These are phyloP conservation scores for Caligus rogercresseyi DNA, from an alignment of 1,140 invertebrate species.

Conservation along the genomic window DNA sequence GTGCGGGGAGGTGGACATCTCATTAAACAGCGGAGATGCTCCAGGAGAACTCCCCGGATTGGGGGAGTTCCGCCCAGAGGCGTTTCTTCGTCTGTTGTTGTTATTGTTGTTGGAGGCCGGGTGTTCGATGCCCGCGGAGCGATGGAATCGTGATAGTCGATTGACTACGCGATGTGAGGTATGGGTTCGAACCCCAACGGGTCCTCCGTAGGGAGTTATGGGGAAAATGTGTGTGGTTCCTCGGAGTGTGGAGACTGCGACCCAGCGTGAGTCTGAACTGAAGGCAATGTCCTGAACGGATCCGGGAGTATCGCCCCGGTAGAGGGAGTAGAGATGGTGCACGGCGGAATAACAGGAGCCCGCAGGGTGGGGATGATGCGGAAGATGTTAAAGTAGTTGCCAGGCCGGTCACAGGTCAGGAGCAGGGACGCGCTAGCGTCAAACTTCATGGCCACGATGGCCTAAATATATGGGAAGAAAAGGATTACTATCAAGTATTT, in stretches of 20 bases:
- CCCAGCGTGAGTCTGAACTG: constrained; percentile 44
- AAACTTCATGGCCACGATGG: constrained; percentile 74
- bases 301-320: constrained; percentile 48
- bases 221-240: constrained; percentile 96
- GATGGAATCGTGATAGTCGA: constrained; percentile 74
- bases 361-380: constrained; percentile 79
- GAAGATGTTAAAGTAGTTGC: constrained; percentile 91
- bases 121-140: constrained; percentile 60
- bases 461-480: constrained; percentile 26
- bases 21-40: neutral
- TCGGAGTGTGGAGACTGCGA: constrained; percentile 75
- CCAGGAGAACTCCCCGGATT: constrained; percentile 14
- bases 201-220: constrained; percentile 87
- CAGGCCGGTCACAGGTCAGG: constrained; percentile 76
- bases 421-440: constrained; percentile 77
- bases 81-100: no score
- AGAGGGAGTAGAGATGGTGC: constrained; percentile 86
- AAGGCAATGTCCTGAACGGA: constrained; percentile 58
- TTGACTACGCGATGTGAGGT: constrained; percentile 82
- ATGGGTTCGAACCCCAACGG: constrained; percentile 75
- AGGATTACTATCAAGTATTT: neutral
- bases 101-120: no score
- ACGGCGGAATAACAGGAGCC: constrained; percentile 69
- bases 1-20: neutral
- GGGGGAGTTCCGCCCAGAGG: constrained; percentile 26